Evolutionary conservation across 2,113 vertebrate genomes (phyloP).

Genomic region (Manacus vitellinus): DNA sequence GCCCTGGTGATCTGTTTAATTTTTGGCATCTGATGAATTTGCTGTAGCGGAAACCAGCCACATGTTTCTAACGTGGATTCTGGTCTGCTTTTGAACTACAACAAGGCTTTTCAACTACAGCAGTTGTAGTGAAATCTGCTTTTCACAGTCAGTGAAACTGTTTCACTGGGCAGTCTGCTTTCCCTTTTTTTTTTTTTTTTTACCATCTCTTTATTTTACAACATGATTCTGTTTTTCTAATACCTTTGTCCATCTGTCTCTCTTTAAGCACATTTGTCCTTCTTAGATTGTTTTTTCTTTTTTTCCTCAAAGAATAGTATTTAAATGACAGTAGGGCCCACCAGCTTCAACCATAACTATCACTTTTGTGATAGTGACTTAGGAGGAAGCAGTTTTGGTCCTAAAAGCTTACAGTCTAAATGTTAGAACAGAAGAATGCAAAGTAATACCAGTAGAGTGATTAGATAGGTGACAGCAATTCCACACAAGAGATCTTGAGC

Average conservation of each 20-base stretch:
- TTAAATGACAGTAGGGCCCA: background rate
- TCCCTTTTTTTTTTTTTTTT: background rate
- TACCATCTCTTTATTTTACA: background rate
- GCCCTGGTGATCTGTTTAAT: background rate
- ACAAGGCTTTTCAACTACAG: background rate
- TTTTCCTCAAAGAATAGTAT: background rate
- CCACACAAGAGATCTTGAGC: background rate
- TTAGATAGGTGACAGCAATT: background rate
- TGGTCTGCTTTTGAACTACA: background rate
- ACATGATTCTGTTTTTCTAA: background rate
- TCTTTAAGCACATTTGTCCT: background rate
- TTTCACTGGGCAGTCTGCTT: background rate
- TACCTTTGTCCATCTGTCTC: background rate
- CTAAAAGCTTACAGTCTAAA: background rate
- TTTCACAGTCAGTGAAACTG: background rate
- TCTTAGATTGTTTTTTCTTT: background rate
- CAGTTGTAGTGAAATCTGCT: background rate
- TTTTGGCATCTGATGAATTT: constrained; percentile 5
- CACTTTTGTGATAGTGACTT: background rate
- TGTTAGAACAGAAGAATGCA: background rate
- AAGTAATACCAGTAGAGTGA: background rate
- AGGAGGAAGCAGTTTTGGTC: background rate
- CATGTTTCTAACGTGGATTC: background rate
- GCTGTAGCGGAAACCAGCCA: background rate
- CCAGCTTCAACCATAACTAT: background rate